phyloP scores from a whole-genome alignment of 2,888 invertebrate species.

The Sussaba pulchella region DNA sequence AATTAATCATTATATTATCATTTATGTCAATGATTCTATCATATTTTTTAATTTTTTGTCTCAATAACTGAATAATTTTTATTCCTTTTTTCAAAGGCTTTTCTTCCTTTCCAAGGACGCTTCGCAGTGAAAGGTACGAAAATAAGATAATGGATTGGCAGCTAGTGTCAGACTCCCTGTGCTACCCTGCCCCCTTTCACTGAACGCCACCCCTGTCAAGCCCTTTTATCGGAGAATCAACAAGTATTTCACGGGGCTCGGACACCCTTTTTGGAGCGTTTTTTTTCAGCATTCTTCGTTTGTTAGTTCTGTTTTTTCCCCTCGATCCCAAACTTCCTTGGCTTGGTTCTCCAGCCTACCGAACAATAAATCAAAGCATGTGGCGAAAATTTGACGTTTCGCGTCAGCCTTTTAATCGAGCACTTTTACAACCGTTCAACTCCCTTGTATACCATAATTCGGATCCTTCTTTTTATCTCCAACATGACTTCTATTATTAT shows the following conservation, averaged over 20 bases:
- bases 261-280: background rate
- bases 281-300: background rate
- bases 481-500: no score
- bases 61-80: no score
- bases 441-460: background rate
- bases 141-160: conserved; percentile 53
- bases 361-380: conserved; percentile 75
- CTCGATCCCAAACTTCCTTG: conserved; percentile 35
- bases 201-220: background rate
- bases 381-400: conserved; percentile 77
- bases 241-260: conserved; percentile 74
- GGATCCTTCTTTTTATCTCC: background rate
- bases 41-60: no score
- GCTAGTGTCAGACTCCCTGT: conserved; percentile 19
- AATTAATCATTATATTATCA: no score
- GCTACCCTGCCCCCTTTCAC: conserved; percentile 6
- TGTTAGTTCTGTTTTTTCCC: conserved; percentile 49
- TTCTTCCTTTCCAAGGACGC: no score
- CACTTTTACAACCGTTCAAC: conserved; percentile 49
- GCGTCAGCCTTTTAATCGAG: conserved; percentile 82
- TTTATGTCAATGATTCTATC: no score
- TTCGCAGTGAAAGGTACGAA: background rate
- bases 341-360: conserved; percentile 21
- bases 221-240: conserved; percentile 75
- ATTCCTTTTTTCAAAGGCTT: background rate